phyloP scores from a whole-genome alignment of 1,140 invertebrate genomes.

The Zaprionus ghesquierei region DNA sequence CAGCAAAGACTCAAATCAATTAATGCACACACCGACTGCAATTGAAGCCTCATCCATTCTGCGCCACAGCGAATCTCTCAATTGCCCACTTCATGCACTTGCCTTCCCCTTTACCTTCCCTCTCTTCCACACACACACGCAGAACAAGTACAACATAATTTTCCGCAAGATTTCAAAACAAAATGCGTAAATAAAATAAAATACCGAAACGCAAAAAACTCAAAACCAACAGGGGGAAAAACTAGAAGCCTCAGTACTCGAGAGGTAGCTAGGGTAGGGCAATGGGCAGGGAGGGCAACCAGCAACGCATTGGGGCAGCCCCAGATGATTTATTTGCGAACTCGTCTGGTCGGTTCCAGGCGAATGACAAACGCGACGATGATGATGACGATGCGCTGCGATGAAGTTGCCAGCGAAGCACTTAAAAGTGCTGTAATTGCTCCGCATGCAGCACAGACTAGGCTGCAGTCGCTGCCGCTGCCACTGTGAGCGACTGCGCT shows the following conservation, averaged over 20 bases:
- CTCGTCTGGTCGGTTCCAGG: constrained; percentile 77
- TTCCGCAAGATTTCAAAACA: constrained; percentile 63
- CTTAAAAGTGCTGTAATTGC: constrained; percentile 78
- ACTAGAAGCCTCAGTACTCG: not conserved
- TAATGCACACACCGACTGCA: not conserved
- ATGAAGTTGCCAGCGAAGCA: constrained; percentile 76
- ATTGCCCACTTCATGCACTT: constrained; percentile 17
- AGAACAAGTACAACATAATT: constrained; percentile 64
- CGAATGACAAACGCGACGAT: constrained; percentile 74
- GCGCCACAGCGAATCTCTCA: constrained; percentile 8
- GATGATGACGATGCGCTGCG: constrained; percentile 76
- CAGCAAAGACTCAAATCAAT: constrained; percentile 8
- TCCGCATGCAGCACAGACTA: not conserved
- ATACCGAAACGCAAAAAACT: constrained; percentile 22
- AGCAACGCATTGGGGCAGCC: constrained; percentile 15
- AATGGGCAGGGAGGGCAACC: not conserved
- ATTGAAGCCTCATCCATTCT: constrained; percentile 15
- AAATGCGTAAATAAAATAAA: constrained; percentile 52
- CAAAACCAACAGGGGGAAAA: constrained; percentile 15
- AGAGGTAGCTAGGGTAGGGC: not conserved
- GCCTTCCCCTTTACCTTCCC: not conserved
- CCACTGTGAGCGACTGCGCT: not conserved
- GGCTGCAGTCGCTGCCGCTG: not conserved
- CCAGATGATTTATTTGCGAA: constrained; percentile 78
- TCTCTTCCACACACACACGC: not conserved